phyloP scores from a whole-genome alignment of 2,888 invertebrate species.

The Oscheius onirici region DNA sequence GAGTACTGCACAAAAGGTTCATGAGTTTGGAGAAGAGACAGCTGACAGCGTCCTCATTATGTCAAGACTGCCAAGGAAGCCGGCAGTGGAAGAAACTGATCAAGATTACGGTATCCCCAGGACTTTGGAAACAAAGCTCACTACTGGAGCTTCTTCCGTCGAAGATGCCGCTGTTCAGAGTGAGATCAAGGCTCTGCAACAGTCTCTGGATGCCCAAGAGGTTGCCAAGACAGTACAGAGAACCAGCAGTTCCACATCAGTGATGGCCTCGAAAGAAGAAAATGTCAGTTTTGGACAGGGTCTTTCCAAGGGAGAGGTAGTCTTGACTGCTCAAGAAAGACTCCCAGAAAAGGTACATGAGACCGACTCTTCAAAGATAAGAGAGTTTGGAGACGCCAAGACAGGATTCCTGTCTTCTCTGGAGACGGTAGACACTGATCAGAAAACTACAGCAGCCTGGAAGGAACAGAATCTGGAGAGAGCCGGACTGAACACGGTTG shows the following conservation, averaged over 20 bases:
- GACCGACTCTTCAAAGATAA: not conserved
- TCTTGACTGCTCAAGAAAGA: not conserved
- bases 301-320: slow-evolving; percentile 13
- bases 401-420: not conserved
- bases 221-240: not conserved
- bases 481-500: not conserved
- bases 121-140: not conserved
- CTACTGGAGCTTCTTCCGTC: not conserved
- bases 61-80: slow-evolving; percentile 8
- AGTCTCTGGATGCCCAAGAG: not conserved
- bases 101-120: not conserved
- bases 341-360: not conserved
- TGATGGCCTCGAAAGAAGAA: slow-evolving; percentile 8
- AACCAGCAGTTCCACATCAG: not conserved
- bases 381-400: slow-evolving; percentile 21
- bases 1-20: not conserved
- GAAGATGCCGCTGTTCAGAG: not conserved
- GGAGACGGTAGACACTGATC: slow-evolving; percentile 18
- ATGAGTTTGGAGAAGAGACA: slow-evolving; percentile 16
- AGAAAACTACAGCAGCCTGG: not conserved
- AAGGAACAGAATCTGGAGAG: not conserved
- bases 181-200: not conserved
- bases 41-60: slow-evolving; percentile 14
- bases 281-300: not conserved
- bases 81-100: slow-evolving; percentile 1